phyloP scores from a whole-genome alignment of 2,888 invertebrate species.

The Tetheella fluctuosa region DNA sequence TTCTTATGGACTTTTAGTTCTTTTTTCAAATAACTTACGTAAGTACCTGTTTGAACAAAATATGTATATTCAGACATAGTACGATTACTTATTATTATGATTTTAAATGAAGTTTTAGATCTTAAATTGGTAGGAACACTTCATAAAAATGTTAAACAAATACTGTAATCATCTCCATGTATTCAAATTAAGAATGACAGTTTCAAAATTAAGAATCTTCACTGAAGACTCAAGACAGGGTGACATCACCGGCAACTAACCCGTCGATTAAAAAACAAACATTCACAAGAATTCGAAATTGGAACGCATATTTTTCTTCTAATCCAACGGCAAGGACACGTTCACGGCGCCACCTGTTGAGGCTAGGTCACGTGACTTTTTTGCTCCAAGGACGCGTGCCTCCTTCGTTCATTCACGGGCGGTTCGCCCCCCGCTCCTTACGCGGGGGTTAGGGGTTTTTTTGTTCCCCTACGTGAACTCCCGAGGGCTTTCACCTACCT shows the following conservation, averaged over 20 bases:
- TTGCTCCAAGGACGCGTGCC: conserved; percentile 82
- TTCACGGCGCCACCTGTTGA: conserved; percentile 82
- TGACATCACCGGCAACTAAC: conserved; percentile 15
- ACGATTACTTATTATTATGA: no score
- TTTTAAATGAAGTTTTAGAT: no score
- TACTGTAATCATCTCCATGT: background rate
- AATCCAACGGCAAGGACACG: conserved; percentile 76
- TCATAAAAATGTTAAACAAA: background rate
- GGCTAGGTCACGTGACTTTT: conserved; percentile 81
- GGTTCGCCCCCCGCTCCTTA: conserved; percentile 75
- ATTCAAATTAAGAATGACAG: conserved; percentile 1
- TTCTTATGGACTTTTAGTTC: no score
- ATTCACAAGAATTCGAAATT: conserved; percentile 30
- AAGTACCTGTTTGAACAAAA: no score
- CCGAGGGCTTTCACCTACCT: conserved; percentile 84
- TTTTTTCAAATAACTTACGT: no score
- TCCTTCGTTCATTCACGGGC: conserved; percentile 84
- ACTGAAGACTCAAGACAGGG: conserved; percentile 12
- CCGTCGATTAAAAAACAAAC: conserved; percentile 28
- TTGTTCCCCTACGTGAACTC: conserved; percentile 81
- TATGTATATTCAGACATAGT: no score
- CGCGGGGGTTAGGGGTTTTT: conserved; percentile 78
- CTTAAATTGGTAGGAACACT: no score
- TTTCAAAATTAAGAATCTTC: background rate
- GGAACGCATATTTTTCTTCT: conserved; percentile 62